A percentile compares a stretch with the other conserved stretches of the same genome.
These are phyloP conservation scores for Cnemophilus loriae DNA, from an alignment of 2,113 vertebrate species.

Conservation along the genomic window DNA sequence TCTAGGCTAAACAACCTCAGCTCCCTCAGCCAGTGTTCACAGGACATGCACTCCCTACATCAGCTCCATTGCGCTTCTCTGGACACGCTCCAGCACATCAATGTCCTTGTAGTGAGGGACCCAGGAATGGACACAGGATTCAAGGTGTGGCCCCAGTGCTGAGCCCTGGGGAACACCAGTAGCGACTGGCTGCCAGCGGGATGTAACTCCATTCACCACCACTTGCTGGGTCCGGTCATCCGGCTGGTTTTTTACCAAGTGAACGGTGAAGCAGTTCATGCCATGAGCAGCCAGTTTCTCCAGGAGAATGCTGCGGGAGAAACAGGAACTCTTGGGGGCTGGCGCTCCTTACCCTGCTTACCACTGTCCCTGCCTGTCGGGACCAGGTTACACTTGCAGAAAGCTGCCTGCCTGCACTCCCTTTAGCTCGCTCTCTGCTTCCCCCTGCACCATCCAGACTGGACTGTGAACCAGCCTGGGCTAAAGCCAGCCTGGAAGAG, in stretches of 20 bases:
- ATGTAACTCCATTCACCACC: not conserved
- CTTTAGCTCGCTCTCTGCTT: not conserved
- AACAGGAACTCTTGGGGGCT: not conserved
- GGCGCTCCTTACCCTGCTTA: not conserved
- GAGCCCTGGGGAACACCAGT: not conserved
- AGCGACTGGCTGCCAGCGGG: not conserved
- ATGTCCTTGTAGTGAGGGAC: not conserved
- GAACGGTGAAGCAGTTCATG: not conserved
- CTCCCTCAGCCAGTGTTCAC: not conserved
- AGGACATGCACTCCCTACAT: too few relatives aligned
- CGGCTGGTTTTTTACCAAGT: not conserved
- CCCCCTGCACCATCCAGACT: fast-evolving
- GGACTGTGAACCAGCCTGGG: not conserved
- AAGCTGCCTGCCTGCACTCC: not conserved
- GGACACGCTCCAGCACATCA: not conserved
- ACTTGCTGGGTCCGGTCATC: not conserved
- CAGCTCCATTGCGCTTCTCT: not conserved
- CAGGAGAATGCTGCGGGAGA: not conserved
- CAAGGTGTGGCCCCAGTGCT: not conserved
- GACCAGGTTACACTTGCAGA: fast-evolving
- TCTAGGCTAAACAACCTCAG: not conserved
- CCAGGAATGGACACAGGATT: not conserved
- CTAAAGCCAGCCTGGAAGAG: not conserved
- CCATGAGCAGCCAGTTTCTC: not conserved
- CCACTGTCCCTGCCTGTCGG: not conserved